Conservation (phyloP, 2,113 vertebrate species). For the Hipposideros armiger region DNA sequence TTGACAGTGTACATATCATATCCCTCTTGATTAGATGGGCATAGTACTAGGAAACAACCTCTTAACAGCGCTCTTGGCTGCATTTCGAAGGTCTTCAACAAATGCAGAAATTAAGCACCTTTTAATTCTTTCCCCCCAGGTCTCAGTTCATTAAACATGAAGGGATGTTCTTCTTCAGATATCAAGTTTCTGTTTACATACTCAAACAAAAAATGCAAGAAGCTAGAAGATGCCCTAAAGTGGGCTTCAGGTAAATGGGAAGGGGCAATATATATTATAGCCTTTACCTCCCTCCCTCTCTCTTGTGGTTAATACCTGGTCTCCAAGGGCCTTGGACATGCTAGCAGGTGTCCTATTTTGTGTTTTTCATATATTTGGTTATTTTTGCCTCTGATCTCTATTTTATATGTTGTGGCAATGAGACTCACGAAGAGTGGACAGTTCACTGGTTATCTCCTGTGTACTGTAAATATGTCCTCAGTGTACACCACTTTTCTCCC, state of each 20-base stretch:
- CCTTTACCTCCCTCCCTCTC: background rate
- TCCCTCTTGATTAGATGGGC: background rate
- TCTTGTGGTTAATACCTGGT: background rate
- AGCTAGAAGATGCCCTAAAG: slow-evolving; percentile 75
- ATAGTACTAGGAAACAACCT: background rate
- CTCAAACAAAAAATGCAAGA: slow-evolving; percentile 76
- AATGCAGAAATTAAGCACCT: slow-evolving; percentile 45
- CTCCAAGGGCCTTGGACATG: background rate
- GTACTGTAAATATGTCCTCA: background rate
- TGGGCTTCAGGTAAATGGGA: slow-evolving; percentile 83
- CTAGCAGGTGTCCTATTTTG: background rate
- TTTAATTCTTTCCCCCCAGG: slow-evolving; percentile 73
- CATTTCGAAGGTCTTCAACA: background rate
- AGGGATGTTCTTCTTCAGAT: slow-evolving; percentile 77
- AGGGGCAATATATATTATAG: background rate
- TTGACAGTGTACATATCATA: background rate
- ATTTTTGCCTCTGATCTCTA: background rate
- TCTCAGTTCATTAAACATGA: slow-evolving; percentile 54
- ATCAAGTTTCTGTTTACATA: background rate
- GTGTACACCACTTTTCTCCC: background rate
- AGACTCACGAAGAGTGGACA: background rate
- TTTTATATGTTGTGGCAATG: background rate
- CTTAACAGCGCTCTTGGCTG: background rate
- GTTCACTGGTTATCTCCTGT: background rate
- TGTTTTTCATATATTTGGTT: background rate